Percentiles rank a stretch among this genome's conserved stretches.
These are phyloP conservation scores for Eufriesea mexicana DNA, from an alignment of 1,140 invertebrate genomes.

Conservation along the genomic window DNA sequence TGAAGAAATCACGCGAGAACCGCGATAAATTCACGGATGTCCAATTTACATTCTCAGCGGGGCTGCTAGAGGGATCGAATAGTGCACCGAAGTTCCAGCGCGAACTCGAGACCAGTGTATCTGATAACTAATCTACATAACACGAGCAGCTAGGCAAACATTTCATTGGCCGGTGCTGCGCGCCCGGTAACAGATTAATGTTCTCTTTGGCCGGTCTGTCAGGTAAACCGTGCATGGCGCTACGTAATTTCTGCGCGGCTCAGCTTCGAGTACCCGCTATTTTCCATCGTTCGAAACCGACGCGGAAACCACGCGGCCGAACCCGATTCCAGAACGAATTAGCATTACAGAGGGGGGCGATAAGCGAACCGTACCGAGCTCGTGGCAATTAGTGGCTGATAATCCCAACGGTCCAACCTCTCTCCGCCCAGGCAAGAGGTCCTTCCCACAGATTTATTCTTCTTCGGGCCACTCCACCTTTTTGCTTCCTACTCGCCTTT, in stretches of 20 bases:
- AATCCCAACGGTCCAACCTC: background rate
- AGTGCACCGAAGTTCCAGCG: background rate
- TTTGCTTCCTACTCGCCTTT: too few relatives aligned
- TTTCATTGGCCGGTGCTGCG: conserved; percentile 12
- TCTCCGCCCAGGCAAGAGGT: background rate
- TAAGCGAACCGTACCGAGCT: background rate
- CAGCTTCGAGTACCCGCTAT: background rate
- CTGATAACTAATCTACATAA: conserved; percentile 44
- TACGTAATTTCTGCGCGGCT: background rate
- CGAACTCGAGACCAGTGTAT: conserved; percentile 1
- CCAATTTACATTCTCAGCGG: conserved; percentile 31
- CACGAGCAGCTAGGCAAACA: conserved; percentile 35
- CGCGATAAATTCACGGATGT: conserved; percentile 28
- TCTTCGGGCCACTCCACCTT: too few relatives aligned
- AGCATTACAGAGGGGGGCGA: background rate
- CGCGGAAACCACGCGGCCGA: conserved; percentile 1
- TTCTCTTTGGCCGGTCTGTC: background rate
- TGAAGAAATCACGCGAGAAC: conserved; percentile 12
- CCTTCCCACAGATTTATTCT: too few relatives aligned
- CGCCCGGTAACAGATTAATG: conserved; percentile 31
- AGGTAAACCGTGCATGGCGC: conserved; percentile 2
- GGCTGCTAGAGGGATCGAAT: background rate
- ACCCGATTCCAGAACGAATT: background rate
- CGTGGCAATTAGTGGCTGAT: background rate
- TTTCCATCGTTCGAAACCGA: background rate